phyloP scores from a whole-genome alignment of 2,797 vertebrate species.

The Rhabdophis nuchalis region DNA sequence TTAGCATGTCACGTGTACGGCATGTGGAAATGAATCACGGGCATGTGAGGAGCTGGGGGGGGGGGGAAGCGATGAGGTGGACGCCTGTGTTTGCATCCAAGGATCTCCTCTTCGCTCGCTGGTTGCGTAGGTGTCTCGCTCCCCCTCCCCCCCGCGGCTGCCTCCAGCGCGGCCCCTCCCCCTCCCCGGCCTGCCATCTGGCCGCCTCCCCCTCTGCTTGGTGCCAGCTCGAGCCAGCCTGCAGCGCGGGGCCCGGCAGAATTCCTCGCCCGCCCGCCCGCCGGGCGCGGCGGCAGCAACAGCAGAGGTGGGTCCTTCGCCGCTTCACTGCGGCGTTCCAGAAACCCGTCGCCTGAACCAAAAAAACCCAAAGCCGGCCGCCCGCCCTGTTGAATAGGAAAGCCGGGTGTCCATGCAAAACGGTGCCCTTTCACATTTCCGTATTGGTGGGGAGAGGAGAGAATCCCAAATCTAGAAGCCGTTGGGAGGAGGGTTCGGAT shows the following conservation, averaged over 20 bases:
- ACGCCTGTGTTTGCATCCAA: conserved; percentile 69
- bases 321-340: not conserved
- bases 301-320: not conserved
- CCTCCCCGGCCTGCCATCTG: conserved; percentile 57
- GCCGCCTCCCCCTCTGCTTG: conserved; percentile 47
- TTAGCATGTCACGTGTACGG: conserved; percentile 70
- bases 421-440: not conserved
- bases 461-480: accelerated
- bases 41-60: conserved; percentile 56
- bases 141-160: conserved; percentile 42
- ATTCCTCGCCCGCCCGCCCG: not conserved
- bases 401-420: not conserved
- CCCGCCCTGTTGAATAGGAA: not conserved
- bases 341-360: not conserved
- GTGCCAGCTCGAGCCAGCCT: conserved; percentile 50
- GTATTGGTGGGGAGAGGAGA: not conserved
- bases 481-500: accelerated
- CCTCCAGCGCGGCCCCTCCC: conserved; percentile 54
- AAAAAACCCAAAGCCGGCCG: not conserved
- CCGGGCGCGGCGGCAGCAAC: not conserved
- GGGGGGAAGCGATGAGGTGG: conserved; percentile 61
- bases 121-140: conserved; percentile 71
- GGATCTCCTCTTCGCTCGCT: conserved; percentile 75
- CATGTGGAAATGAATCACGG: conserved; percentile 71
- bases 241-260: not conserved